These are phyloP conservation scores for Patella caerulea DNA, from an alignment of 2,888 invertebrate species.

Conservation along the genomic window DNA sequence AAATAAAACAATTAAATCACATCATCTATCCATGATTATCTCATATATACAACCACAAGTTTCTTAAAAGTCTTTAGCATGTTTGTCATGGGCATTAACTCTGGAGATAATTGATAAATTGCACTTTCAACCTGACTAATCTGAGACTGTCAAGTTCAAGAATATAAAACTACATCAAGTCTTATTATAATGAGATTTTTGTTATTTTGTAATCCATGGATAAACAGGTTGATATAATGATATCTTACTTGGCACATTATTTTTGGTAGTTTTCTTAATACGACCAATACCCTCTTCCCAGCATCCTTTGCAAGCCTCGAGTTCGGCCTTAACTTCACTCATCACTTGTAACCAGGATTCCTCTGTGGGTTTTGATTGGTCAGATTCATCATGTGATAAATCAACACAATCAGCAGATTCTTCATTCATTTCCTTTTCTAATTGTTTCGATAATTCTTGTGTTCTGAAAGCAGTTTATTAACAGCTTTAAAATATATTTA, in stretches of 20 bases:
- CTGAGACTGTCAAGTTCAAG: too few species aligned
- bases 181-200: too few species aligned
- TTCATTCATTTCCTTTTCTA: slow-evolving; percentile 36
- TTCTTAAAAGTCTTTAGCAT: too few species aligned
- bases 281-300: slow-evolving; percentile 55
- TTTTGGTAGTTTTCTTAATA: slow-evolving; percentile 37
- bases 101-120: too few species aligned
- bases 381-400: background rate
- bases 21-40: too few species aligned
- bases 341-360: slow-evolving; percentile 37
- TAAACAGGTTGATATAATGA: background rate
- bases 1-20: background rate
- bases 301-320: slow-evolving; percentile 61
- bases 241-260: slow-evolving; percentile 1
- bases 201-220: too few species aligned
- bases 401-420: background rate
- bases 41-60: too few species aligned
- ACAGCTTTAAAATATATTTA: too few species aligned
- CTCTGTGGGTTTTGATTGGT: slow-evolving; percentile 19
- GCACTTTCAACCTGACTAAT: too few species aligned
- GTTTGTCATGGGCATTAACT: too few species aligned
- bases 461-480: slow-evolving; percentile 27
- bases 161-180: too few species aligned
- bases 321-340: slow-evolving; percentile 55
- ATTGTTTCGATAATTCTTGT: slow-evolving; percentile 31